Percentiles rank a stretch among this genome's conserved stretches.
Evolutionary conservation across 2,113 vertebrate species (phyloP).

Genomic region (Crotalus helleri): DNA sequence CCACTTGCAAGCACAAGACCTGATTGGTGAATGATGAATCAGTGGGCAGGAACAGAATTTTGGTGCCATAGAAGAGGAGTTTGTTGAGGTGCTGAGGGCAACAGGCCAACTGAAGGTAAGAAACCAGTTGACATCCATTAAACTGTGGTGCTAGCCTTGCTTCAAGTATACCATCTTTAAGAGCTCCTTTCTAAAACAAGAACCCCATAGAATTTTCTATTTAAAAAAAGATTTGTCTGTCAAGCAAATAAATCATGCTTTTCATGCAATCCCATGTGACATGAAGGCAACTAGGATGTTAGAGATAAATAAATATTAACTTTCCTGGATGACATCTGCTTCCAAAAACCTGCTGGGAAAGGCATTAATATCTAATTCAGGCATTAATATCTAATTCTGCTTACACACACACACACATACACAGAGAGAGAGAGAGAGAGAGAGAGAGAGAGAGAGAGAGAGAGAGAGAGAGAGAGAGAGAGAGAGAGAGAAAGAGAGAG

Average conservation of each 20-base stretch:
- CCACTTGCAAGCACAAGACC: not conserved
- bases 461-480: no score
- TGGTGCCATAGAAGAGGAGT: not conserved
- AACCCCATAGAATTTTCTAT: not conserved
- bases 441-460: no score
- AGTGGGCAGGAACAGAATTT: not conserved
- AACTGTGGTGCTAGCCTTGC: not conserved
- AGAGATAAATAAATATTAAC: not conserved
- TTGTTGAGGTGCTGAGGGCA: not conserved
- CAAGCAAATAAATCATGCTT: no score
- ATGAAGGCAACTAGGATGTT: not conserved
- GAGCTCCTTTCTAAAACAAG: not conserved
- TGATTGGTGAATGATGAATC: not conserved
- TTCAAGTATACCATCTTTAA: not conserved
- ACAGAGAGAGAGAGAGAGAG: no score
- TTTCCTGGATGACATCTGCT: not conserved
- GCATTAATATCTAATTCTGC: not conserved
- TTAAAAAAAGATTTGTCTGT: not conserved
- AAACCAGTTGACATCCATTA: not conserved
- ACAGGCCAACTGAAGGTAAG: not conserved
- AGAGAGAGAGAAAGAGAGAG: no score
- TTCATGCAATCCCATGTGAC: not conserved
- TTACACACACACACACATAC: no score
- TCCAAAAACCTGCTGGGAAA: not conserved
- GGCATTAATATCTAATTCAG: not conserved